These are phyloP conservation scores for Stegostoma tigrinum DNA, from an alignment of 2,113 vertebrate species.

Conservation along the genomic window DNA sequence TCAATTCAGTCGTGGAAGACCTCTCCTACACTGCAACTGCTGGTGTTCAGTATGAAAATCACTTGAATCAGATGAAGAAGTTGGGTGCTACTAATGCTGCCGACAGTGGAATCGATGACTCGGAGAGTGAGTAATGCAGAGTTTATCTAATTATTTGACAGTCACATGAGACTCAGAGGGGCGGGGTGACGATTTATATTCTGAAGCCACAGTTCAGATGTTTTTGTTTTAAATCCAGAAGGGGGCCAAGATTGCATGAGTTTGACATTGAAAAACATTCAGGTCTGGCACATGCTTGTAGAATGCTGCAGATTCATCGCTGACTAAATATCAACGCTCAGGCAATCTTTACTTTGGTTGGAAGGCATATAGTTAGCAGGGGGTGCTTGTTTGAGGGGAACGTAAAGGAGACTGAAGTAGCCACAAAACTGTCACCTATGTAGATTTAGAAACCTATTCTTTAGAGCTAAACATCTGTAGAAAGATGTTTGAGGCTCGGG, in stretches of 20 bases:
- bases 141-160: neutral
- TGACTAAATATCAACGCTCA: neutral
- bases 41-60: neutral
- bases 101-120: slow-evolving; percentile 19
- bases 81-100: neutral
- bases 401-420: neutral
- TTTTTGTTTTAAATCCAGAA: neutral
- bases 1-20: neutral
- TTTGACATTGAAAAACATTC: neutral
- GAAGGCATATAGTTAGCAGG: neutral
- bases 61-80: neutral
- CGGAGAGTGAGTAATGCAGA: slow-evolving; percentile 14
- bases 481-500: neutral
- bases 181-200: neutral
- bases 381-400: neutral
- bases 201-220: neutral
- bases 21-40: neutral
- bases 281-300: neutral
- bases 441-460: neutral
- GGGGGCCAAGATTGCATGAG: neutral
- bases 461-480: neutral
- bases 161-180: neutral
- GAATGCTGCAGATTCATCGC: neutral
- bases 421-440: neutral
- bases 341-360: neutral